A percentile compares a stretch with the other conserved stretches of the same genome.
These are phyloP conservation scores for Ectobius pallidus DNA, from an alignment of 2,888 invertebrate genomes.

Conservation along the genomic window DNA sequence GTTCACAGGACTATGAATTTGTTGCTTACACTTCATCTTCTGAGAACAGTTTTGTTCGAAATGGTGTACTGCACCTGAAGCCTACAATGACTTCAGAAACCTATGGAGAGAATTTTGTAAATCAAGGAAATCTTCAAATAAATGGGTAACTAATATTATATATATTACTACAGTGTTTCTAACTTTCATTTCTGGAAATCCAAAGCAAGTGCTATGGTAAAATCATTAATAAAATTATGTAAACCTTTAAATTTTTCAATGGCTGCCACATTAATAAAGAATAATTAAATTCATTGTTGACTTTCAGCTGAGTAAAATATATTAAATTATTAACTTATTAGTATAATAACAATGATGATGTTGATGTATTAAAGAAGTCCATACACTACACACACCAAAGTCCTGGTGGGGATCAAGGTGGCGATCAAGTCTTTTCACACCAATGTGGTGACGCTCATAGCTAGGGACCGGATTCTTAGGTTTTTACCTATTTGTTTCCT, in stretches of 20 bases:
- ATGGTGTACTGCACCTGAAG: constrained; percentile 48
- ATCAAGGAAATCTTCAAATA: constrained; percentile 48
- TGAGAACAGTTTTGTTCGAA: constrained; percentile 44
- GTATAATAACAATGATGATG: too few species aligned
- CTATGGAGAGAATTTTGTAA: constrained; percentile 48
- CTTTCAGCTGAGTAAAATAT: background rate
- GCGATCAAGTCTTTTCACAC: too few species aligned
- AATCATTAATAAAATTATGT: background rate
- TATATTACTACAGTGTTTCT: background rate
- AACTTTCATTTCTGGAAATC: background rate
- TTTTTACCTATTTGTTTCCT: too few species aligned
- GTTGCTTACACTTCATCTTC: constrained; percentile 37
- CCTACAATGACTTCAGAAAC: constrained; percentile 48
- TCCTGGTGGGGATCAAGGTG: too few species aligned
- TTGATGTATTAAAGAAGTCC: too few species aligned
- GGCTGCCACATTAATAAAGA: background rate
- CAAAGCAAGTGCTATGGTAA: too few species aligned
- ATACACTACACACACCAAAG: too few species aligned
- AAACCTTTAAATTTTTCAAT: background rate
- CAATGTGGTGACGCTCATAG: too few species aligned
- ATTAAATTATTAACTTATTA: too few species aligned
- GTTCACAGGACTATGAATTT: constrained; percentile 39
- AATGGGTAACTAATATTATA: constrained; percentile 46
- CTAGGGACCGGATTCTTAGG: too few species aligned
- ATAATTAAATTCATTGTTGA: background rate